Conservation (phyloP, 2,888 invertebrate genomes). For the Hyposoter didymator region DNA sequence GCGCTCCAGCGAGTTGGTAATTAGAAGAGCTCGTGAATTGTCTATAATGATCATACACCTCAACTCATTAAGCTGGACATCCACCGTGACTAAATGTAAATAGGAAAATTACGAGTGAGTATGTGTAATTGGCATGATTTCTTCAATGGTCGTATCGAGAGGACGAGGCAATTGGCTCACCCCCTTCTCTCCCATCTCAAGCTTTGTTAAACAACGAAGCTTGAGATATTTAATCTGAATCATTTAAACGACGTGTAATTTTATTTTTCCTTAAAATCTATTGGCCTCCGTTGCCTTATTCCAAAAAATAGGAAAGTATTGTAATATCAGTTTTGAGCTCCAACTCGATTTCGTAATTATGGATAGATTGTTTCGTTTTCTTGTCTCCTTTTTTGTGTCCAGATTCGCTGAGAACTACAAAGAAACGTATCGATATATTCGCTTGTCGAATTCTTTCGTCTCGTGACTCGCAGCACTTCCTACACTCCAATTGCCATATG, state of each 20-base stretch:
- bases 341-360: conserved; percentile 37
- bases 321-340: background rate
- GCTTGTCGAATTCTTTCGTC: conserved; percentile 56
- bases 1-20: conserved; percentile 36
- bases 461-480: conserved; percentile 50
- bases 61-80: conserved; percentile 48
- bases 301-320: conserved; percentile 1
- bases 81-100: conserved; percentile 65
- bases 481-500: conserved; percentile 36
- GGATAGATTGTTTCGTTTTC: conserved; percentile 57
- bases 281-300: background rate
- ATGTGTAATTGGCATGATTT: conserved; percentile 39
- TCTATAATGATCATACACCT: conserved; percentile 55
- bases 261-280: background rate
- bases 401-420: conserved; percentile 31
- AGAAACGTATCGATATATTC: conserved; percentile 51
- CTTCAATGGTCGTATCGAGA: conserved; percentile 23
- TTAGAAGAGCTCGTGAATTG: conserved; percentile 49
- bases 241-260: background rate
- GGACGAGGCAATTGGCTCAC: background rate
- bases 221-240: background rate
- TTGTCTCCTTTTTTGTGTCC: conserved; percentile 36
- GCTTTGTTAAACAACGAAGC: background rate
- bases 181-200: background rate
- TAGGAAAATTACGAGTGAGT: conserved; percentile 49